phyloP scores from a whole-genome alignment of 2,888 invertebrate genomes.

The Camptogramma bilineatum region DNA sequence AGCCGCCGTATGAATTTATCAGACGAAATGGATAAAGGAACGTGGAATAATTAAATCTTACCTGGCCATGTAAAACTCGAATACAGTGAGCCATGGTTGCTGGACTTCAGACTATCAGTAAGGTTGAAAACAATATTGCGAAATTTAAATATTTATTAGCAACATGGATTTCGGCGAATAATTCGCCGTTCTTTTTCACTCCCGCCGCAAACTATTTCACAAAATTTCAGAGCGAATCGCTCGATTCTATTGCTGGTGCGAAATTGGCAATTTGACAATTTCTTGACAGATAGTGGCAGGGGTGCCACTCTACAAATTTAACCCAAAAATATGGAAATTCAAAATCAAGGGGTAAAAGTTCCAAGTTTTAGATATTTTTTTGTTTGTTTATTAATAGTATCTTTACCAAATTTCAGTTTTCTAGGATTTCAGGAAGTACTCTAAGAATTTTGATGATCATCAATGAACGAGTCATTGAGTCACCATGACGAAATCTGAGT shows the following conservation, averaged over 20 bases:
- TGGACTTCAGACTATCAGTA: conserved; percentile 68
- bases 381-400: too few species aligned
- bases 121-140: conserved; percentile 53
- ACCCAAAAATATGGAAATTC: conserved; percentile 2
- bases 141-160: conserved; percentile 63
- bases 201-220: conserved; percentile 50
- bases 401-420: too few species aligned
- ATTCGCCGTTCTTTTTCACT: conserved; percentile 52
- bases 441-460: too few species aligned
- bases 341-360: too few species aligned
- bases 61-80: conserved; percentile 92
- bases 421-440: too few species aligned
- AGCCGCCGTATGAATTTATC: conserved; percentile 22
- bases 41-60: conserved; percentile 71
- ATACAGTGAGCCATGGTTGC: conserved; percentile 91
- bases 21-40: conserved; percentile 39
- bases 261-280: conserved; percentile 36
- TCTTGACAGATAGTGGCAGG: conserved; percentile 42
- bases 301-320: conserved; percentile 7
- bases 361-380: too few species aligned
- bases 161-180: conserved; percentile 70
- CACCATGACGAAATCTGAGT: too few species aligned
- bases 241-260: conserved; percentile 55
- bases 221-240: conserved; percentile 39
- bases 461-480: too few species aligned